Evolutionary conservation across 1,140 invertebrate species (phyloP), one percentile per base, ranked within the genome.

Genomic region (Leptonema lineaticorne): DNA sequence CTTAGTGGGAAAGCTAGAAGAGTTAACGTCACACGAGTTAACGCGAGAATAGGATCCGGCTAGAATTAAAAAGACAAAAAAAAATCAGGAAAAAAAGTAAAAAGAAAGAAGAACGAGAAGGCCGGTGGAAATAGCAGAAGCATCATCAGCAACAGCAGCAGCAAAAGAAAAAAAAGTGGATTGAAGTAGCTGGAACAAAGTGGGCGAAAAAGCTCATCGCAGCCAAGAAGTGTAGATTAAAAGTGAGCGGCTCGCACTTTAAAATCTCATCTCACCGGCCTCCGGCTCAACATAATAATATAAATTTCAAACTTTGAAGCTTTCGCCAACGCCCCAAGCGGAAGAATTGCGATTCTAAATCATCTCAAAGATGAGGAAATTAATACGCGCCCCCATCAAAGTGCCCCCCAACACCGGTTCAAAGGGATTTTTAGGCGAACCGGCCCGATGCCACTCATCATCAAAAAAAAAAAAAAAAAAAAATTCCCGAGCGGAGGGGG

Each of bases 221-320:
- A 24, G n/a, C n/a, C n/a, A n/a, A n/a, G 46, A 24, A 48, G 22
- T 22, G 20, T 22, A 53, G 50, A 53, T 53, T 53, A 53, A 53
- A 53, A 53, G 50, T 53, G 50, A 53, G 50, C 20, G 50, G 50
- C 50, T 53, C 50, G 50, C 50, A 53, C 50, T 53, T 53, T 53
- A 53, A 53, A 53, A 53, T 53, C 50, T 53, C 50, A 53, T 53
- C 50, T 53, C 50, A 53, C 50, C 50, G 50, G 50, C 50, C 50
- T 24, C 50, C 50, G 50, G 50, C 50, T 53, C 50, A 24, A 53
- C 50, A 53, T 53, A 53, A 53, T 53, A 53, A 53, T 53, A 53
- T 53, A 53, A 53, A 53, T 53, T 53, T 53, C 50, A 53, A 53
- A 53, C 50, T 53, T 53, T 53, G 50, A 53, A 53, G 50, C 50